phyloP scores from a whole-genome alignment of 2,888 invertebrate species.

The Pyrrhia umbra region DNA sequence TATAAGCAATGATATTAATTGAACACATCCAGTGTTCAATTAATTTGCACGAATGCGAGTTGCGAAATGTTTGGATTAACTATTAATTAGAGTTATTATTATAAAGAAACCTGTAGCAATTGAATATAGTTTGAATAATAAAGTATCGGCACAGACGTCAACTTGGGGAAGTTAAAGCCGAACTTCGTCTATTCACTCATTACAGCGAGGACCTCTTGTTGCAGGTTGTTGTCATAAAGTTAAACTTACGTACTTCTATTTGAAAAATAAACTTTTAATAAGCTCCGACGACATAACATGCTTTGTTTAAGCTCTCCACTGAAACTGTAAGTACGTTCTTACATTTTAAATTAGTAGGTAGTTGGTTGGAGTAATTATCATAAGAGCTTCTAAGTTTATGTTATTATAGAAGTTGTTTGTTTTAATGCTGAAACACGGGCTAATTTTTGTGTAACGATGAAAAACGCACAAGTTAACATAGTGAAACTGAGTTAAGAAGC shows the following conservation, averaged over 20 bases:
- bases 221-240: conserved; percentile 75
- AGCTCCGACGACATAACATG: conserved; percentile 67
- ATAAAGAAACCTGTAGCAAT: conserved; percentile 24
- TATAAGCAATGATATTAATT: conserved; percentile 16
- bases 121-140: conserved; percentile 51
- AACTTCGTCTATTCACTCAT: conserved; percentile 68
- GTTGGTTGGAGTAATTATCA: conserved; percentile 51
- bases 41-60: too few species aligned
- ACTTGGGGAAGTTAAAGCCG: conserved; percentile 46
- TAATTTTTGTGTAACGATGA: conserved; percentile 74
- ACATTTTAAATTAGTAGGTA: conserved; percentile 48
- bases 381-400: conserved; percentile 52
- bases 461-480: conserved; percentile 72
- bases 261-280: conserved; percentile 75
- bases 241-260: conserved; percentile 71
- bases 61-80: conserved; percentile 11
- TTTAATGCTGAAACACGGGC: conserved; percentile 45
- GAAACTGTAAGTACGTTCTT: conserved; percentile 53
- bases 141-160: conserved; percentile 42
- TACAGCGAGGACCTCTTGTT: conserved; percentile 65
- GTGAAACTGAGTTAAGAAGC: conserved; percentile 79
- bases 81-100: conserved; percentile 42
- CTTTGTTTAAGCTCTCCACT: conserved; percentile 63
- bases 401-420: conserved; percentile 46
- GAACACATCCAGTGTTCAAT: too few species aligned